phyloP scores from a whole-genome alignment of 2,888 invertebrate species.

The Tetranychus piercei region DNA sequence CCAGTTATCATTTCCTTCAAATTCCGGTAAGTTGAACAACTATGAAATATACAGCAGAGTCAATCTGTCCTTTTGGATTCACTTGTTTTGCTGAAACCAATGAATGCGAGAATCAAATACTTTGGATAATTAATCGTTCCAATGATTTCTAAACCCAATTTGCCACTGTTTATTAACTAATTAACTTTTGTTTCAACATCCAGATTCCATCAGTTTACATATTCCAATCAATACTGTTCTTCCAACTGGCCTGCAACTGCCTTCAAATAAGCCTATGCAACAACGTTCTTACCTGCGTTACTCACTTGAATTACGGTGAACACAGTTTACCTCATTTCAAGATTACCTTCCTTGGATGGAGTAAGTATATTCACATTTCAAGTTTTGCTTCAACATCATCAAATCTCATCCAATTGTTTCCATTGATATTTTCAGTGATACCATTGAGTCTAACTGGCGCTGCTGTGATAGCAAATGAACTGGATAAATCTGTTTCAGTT shows the following conservation, averaged over 20 bases:
- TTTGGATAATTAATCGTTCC: not conserved
- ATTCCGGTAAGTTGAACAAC: not conserved
- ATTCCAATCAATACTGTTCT: not conserved
- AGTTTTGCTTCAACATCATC: not conserved
- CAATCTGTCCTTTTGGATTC: not conserved
- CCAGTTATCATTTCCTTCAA: not conserved
- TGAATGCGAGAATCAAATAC: too few relatives aligned
- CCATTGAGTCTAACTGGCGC: not conserved
- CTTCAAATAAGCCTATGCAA: not conserved
- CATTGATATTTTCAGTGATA: not conserved
- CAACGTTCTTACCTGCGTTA: not conserved
- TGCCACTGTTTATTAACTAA: not conserved
- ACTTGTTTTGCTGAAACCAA: too few relatives aligned
- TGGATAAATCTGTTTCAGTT: not conserved
- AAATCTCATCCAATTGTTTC: not conserved
- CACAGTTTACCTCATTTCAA: conserved; percentile 22
- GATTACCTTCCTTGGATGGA: conserved; percentile 25
- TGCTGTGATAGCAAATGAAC: not conserved
- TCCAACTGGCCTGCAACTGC: not conserved
- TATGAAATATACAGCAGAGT: not conserved
- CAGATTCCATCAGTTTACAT: not conserved
- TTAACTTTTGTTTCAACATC: not conserved
- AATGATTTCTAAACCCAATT: not conserved
- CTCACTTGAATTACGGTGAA: not conserved
- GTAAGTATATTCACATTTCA: conserved; percentile 17